Evolutionary conservation across 2,888 invertebrate genomes (phyloP).

Genomic region (Trissoscelio sp.): DNA sequence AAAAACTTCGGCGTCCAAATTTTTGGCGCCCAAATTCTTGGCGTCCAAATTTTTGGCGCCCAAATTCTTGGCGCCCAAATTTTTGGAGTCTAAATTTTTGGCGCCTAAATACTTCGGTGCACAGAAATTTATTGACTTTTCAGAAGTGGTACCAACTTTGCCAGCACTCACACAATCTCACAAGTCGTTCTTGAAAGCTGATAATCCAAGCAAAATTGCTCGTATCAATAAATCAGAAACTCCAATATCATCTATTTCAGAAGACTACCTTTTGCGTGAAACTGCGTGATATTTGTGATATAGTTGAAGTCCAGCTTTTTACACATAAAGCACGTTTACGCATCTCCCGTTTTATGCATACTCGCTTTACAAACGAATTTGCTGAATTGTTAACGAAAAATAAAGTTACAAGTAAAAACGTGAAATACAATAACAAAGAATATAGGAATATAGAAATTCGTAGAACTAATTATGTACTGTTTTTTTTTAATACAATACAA

Average conservation of each 20-base stretch:
- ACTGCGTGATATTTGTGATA: conserved; percentile 7
- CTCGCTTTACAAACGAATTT: background rate
- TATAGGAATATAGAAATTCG: background rate
- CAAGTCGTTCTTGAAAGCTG: conserved; percentile 38
- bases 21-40: too few species aligned
- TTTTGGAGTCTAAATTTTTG: too few species aligned
- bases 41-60: too few species aligned
- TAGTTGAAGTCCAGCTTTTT: background rate
- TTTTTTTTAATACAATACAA: background rate
- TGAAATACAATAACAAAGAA: too few species aligned
- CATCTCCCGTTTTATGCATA: background rate
- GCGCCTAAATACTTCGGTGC: too few species aligned
- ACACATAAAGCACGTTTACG: background rate
- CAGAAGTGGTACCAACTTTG: too few species aligned
- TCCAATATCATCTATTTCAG: conserved; percentile 35
- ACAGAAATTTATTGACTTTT: too few species aligned
- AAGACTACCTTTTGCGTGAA: conserved; percentile 18
- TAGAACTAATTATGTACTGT: background rate
- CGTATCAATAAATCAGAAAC: conserved; percentile 54
- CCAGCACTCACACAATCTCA: too few species aligned
- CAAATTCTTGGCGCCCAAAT: too few species aligned
- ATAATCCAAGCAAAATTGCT: conserved; percentile 60
- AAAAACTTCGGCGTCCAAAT: too few species aligned
- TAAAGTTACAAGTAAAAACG: too few species aligned
- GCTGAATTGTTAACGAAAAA: too few species aligned